Conservation (phyloP, 2,113 vertebrate genomes). For the Andinoacara biseriatus region DNA sequence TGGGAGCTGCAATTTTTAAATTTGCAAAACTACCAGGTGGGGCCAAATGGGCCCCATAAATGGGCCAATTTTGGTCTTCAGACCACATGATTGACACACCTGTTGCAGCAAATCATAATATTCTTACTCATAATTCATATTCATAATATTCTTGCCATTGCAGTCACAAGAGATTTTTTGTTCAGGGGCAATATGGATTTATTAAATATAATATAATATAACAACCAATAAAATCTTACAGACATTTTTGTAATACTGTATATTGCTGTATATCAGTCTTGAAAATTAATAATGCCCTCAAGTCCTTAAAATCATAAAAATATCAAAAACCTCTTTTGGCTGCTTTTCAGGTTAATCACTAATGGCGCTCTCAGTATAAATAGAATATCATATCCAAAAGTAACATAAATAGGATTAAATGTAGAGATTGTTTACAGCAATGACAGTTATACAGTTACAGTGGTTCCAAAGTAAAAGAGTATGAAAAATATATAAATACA, state of each 20-base stretch:
- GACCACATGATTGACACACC: neutral
- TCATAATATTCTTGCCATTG: neutral
- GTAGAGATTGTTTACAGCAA: constrained; percentile 40
- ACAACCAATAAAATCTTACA: neutral
- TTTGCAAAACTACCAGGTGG: neutral
- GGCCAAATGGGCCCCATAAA: neutral
- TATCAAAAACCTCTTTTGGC: neutral
- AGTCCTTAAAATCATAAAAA: neutral
- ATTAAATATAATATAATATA: neutral
- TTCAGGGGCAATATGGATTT: neutral
- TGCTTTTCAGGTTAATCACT: neutral
- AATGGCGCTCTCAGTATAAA: constrained; percentile 44
- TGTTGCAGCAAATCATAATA: neutral
- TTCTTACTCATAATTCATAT: neutral
- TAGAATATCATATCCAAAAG: constrained; percentile 40
- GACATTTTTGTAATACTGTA: neutral
- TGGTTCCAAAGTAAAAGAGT: constrained; percentile 36
- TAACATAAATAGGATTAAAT: constrained; percentile 62
- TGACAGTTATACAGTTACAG: constrained; percentile 36
- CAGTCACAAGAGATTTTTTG: neutral
- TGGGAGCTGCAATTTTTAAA: neutral
- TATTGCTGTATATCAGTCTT: neutral
- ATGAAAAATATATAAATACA: constrained; percentile 43
- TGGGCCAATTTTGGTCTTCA: neutral
- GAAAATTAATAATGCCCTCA: neutral